Evolutionary conservation across 1,140 invertebrate genomes (phyloP), one percentile per base, ranked within the genome.

Genomic region (Dendrolimus punctatus): DNA sequence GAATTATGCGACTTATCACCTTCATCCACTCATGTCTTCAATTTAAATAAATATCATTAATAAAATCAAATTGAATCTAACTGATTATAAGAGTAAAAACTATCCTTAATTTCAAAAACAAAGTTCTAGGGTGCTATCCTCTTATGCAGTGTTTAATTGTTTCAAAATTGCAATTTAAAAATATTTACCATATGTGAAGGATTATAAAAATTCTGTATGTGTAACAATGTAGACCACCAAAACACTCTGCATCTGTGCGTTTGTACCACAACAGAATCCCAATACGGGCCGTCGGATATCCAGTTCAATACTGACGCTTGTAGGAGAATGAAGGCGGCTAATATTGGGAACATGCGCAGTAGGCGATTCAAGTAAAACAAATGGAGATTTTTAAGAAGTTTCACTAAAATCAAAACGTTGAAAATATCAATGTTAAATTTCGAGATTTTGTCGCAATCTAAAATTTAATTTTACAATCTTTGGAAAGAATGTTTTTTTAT

Each of bases 281-380:
- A 91, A 55, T 84, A 71, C 7, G 91, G 90, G 4, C 91, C 91
- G n/a, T 84, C 83, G 2, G 88, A 86, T 4, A 91, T 62, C 56
- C 90, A 90, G 49, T 80, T 79, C 38, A 88, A 76, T 1, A 90
- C 57, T 4, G 88, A 87, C 38, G 88, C 79, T 54, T 88, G 87
- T 2, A 90, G 79, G n/a, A 90, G 71, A 4, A 91, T 61, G 1
- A 88, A 76, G 0, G 90, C 79, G 8, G 88, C 89, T 36, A 91
- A 84, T 7, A 89, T 73, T 0, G 91, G 90, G 0, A 91, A 91
- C 57, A 92, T 76, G 6, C 89, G 87, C 38, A 88, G 75, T 5
- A 88, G 82, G 39, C 88, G 74, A 64, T 88, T 86, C 52, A 91
- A 67, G 53, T 90, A 91, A 51, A 73, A 77, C 4, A 68, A 6